A percentile compares a stretch with the other conserved stretches of the same genome.
Conservation (phyloP, 2,113 vertebrate genomes). For the Colistium nudipinnis region DNA sequence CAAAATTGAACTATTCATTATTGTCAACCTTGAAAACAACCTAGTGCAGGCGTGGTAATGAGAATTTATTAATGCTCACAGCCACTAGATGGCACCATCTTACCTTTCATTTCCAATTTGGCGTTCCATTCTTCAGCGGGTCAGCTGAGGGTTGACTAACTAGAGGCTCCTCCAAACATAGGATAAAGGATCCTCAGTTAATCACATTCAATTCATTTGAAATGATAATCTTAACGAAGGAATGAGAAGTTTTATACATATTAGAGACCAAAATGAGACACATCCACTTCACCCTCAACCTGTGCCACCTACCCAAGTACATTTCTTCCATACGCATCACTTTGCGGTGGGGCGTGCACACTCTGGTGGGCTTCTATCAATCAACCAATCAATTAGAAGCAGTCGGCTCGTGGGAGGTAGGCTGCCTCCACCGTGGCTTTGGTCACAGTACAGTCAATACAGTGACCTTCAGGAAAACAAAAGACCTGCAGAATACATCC, state of each 20-base stretch:
- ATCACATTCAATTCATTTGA: conserved; percentile 6
- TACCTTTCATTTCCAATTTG: conserved; percentile 67
- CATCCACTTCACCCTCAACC: not conserved
- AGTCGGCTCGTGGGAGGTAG: conserved; percentile 50
- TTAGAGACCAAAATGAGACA: not conserved
- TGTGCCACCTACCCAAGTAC: not conserved
- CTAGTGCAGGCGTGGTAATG: conserved; percentile 33
- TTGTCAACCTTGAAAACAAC: conserved; percentile 56
- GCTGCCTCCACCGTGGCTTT: conserved; percentile 27
- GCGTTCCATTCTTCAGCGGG: conserved; percentile 47
- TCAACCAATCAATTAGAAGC: conserved; percentile 54
- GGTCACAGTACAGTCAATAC: conserved; percentile 57
- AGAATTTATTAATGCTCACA: conserved; percentile 32
- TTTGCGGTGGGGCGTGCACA: conserved; percentile 15
- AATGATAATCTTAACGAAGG: not conserved
- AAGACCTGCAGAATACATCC: conserved; percentile 44
- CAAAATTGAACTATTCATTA: conserved; percentile 63
- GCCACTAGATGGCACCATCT: conserved; percentile 78
- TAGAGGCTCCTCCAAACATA: conserved; percentile 12
- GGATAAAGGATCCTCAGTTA: conserved; percentile 8
- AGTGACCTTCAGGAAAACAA: conserved; percentile 65
- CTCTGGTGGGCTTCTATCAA: conserved; percentile 22
- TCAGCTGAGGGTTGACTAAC: conserved; percentile 30
- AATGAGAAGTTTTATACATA: not conserved
- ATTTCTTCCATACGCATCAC: not conserved